Evolutionary conservation across 2,888 invertebrate species (phyloP), one percentile per base, ranked within the genome.

Genomic region (Heliconius erato): DNA sequence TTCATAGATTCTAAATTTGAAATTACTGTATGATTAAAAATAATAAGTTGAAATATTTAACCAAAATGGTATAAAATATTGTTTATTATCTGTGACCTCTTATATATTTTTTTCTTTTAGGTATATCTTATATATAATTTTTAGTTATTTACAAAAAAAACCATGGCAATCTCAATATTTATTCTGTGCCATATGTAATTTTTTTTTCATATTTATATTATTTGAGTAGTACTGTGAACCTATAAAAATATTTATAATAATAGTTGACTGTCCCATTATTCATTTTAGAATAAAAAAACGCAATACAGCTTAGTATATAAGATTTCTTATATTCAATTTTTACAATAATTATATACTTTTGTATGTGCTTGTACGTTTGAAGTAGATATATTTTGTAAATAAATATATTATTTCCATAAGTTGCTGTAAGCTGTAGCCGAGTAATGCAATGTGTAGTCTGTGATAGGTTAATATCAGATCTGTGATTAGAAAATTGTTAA

Each of bases 401-500:
- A 79, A 63, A 63, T 40, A 28, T 78, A 78, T 80, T 78, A 69
- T 74, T 74, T 81, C 9, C 68, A 63, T 81, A 79, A 74, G 72
- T 83, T 79, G 83, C 79, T 81, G n/a, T 77, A 81, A 40, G 78
- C 83, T 76, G 76, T 76, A 76, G 76, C 59, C n/a, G 63, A 79
- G 81, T 69, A 72, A 16, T 49, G 72, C 26, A 7, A 44, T 74
- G 49, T 54, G 74, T 81, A 86, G 91, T 88, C 92, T 93, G 93
- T 94, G 93, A 92, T 93, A 93, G 91, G 88, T 87, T 88, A 83
- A 82, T 87, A 88, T 87, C 85, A 87, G 87, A 91, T 89, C 91
- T 93, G 93, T 93, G 93, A 93, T 94, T 88, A 86, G 88, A 86
- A 89, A 89, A 91, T 86, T 49, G 83, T 84, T 76, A 35, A 76